These are phyloP conservation scores for Oreotrochilus melanogaster DNA, from an alignment of 2,113 vertebrate species.

Conservation along the genomic window DNA sequence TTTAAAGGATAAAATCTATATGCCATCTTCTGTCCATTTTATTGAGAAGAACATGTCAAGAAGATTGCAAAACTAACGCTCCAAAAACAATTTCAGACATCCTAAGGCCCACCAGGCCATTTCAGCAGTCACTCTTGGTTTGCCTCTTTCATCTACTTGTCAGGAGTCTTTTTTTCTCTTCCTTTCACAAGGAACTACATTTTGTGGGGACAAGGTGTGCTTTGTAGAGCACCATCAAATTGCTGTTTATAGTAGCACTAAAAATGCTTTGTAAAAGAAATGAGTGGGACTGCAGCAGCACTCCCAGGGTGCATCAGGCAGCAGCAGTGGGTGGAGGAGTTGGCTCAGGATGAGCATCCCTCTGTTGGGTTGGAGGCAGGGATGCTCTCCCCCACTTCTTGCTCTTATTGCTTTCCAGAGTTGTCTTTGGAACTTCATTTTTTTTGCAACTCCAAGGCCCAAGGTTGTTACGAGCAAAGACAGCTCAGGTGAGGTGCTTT, in stretches of 20 bases:
- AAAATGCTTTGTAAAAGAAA: background rate
- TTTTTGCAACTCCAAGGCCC: background rate
- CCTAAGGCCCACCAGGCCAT: background rate
- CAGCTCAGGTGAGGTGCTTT: background rate
- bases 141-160: background rate
- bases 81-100: background rate
- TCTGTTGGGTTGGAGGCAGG: background rate
- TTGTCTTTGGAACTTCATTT: background rate
- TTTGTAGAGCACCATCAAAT: too few species aligned
- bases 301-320: background rate
- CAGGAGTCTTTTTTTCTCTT: background rate
- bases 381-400: background rate
- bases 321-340: background rate
- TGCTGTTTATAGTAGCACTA: background rate
- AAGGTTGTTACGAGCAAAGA: background rate
- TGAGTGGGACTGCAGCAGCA: background rate
- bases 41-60: background rate
- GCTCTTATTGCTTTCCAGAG: background rate
- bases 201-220: rapidly evolving
- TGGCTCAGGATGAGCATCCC: background rate
- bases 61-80: background rate
- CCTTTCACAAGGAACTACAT: background rate
- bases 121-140: background rate
- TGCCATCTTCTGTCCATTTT: background rate
- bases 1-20: background rate